Conservation (phyloP, 2,888 invertebrate genomes). For the Cancer borealis region DNA sequence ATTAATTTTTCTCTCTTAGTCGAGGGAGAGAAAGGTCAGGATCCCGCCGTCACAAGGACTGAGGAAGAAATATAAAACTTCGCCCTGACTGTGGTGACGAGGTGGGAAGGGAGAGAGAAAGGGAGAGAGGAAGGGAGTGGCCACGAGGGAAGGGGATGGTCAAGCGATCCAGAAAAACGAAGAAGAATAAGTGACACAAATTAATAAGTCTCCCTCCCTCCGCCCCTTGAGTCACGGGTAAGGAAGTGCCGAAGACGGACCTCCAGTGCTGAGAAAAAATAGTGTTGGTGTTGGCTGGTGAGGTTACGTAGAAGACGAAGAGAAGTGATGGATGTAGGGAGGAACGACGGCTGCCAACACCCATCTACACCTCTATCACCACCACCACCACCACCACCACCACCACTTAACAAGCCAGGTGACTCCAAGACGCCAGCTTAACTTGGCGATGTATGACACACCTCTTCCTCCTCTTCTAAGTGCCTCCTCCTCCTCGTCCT, state of each 20-base stretch:
- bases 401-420: background rate
- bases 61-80: background rate
- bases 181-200: background rate
- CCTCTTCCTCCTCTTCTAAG: constrained; percentile 3
- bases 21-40: constrained; percentile 23
- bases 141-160: background rate
- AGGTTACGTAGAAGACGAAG: background rate
- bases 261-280: background rate
- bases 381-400: background rate
- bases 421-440: background rate
- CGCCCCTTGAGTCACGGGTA: background rate
- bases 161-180: background rate
- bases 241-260: background rate
- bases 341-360: background rate
- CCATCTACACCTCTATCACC: background rate
- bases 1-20: constrained; percentile 12
- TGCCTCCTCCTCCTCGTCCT: background rate
- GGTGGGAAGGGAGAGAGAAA: background rate
- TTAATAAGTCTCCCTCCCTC: background rate
- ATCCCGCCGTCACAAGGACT: background rate
- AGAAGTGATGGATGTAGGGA: background rate
- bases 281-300: background rate
- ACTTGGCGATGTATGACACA: background rate
- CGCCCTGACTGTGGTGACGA: background rate
- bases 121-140: background rate